Base-by-base conservation (phyloP, 2,797 vertebrate species). In the Muscicapa striata region DNA sequence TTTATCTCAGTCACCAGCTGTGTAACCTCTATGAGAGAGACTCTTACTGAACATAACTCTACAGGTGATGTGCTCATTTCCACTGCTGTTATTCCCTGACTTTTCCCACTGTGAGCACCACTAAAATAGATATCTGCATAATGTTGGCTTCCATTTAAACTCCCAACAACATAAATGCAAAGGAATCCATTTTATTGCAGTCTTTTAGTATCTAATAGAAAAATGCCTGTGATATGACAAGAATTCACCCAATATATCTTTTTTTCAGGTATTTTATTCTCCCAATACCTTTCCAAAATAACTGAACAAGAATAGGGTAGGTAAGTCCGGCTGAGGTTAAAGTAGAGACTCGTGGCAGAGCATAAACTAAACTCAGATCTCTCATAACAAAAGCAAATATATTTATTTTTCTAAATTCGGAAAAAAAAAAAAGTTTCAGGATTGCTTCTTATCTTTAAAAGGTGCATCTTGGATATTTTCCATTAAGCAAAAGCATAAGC, bases 1-100 rank as follows among this genome's bases (percentile, higher is more conserved):
- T 91, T 93, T 85, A 89, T 81, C 73, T 96, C 46, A 11, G 76
- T 72, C 36, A 73, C 82, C 91, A 94, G 84, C 92, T 93, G 84
- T 70, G 76, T 89, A 83, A 90, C 61, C 45, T 70, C 64, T 67
- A 5, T 62, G n/a, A 81, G 57, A 74, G 45, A 73, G 18, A 62
- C 22, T 74, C 38, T 66, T 58, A 51, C 43, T 1, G 9, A 89
- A 69, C 48, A 17, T 64, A 92, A 59, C 46, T 45, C 75, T 87
- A 75, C 51, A 80, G 68, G 64, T 89, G 68, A 91, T 51, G 46
- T 86, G 23, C 24, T 89, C 22, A 10, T 69, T 90, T 87, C 81
- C 57, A 70, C 17, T 72, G 27, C 30, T 38, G 36, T 40, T 93
- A 24, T 85, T 77, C 41, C 57, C 67, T 61, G 40, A 57, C 34